phyloP scores from a whole-genome alignment of 2,888 invertebrate genomes.

The Drosophila siamana region DNA sequence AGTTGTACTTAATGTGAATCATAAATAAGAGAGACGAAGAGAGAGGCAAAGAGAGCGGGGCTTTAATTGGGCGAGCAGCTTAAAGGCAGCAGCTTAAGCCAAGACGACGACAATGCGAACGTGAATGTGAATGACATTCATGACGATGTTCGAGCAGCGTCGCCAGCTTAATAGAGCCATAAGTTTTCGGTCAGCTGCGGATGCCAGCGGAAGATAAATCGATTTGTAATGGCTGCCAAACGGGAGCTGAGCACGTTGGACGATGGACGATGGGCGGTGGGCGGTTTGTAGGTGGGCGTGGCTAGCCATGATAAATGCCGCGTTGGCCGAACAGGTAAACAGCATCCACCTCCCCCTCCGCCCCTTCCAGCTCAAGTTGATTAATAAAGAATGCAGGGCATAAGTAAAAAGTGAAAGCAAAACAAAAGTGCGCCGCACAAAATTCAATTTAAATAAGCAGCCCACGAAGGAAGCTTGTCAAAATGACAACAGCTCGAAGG shows the following conservation, averaged over 20 bases:
- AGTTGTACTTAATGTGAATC: constrained; percentile 17
- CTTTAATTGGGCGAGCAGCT: constrained; percentile 51
- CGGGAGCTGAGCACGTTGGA: constrained; percentile 4
- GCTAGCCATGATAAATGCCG: constrained; percentile 63
- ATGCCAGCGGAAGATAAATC: constrained; percentile 77
- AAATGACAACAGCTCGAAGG: constrained; percentile 48
- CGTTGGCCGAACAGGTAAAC: constrained; percentile 34
- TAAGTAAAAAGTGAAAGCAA: background rate
- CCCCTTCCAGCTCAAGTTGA: constrained; percentile 50
- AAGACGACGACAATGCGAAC: constrained; percentile 15
- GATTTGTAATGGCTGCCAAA: constrained; percentile 81
- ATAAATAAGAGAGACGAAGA: constrained; percentile 3
- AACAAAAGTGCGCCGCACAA: constrained; percentile 54
- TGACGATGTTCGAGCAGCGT: constrained; percentile 44
- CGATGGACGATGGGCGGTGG: background rate
- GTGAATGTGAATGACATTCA: constrained; percentile 48
- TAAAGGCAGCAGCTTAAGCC: constrained; percentile 25
- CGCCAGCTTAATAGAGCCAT: constrained; percentile 65
- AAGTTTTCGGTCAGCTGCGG: constrained; percentile 57
- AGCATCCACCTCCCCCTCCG: constrained; percentile 5
- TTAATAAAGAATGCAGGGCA: constrained; percentile 56
- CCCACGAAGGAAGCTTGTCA: constrained; percentile 51
- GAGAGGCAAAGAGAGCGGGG: constrained; percentile 1
- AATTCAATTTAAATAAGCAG: constrained; percentile 78
- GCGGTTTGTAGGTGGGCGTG: constrained; percentile 27